Evolutionary conservation across 2,113 vertebrate genomes (phyloP).

Genomic region (Myocastor coypus): DNA sequence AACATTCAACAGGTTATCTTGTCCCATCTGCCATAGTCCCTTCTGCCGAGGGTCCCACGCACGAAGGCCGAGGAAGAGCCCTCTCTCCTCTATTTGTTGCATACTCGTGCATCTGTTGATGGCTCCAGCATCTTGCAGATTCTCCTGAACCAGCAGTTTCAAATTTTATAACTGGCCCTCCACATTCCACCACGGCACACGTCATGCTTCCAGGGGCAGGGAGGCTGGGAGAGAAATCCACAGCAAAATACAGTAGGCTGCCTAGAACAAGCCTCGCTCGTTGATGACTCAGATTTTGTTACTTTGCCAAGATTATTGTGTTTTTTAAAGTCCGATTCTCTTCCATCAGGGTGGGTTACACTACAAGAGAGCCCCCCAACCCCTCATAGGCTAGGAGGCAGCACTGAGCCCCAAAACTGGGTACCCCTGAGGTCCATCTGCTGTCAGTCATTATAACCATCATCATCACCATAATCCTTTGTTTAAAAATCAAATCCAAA

Average conservation of each 20-base stretch:
- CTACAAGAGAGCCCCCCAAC: background rate
- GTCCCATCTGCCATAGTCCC: too few relatives aligned
- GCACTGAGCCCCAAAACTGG: accelerated
- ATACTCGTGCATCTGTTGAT: background rate
- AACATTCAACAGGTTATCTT: accelerated
- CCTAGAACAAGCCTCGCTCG: background rate
- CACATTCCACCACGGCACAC: background rate
- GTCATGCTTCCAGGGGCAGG: background rate
- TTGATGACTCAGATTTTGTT: background rate
- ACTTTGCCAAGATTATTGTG: background rate
- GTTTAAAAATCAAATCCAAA: slow-evolving; percentile 41
- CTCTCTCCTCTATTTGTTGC: too few relatives aligned
- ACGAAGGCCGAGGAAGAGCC: background rate
- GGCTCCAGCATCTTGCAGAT: background rate
- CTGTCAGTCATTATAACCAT: background rate
- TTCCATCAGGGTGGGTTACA: background rate
- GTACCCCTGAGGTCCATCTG: accelerated
- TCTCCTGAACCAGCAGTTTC: background rate
- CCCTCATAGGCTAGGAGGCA: accelerated
- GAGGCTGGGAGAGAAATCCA: background rate
- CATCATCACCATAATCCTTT: background rate
- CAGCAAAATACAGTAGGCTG: background rate
- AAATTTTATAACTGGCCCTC: background rate
- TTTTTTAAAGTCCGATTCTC: background rate
- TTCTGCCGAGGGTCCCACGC: background rate